Evolutionary conservation across 2,888 invertebrate genomes (phyloP).

Genomic region (Cremastobaeus sp.): DNA sequence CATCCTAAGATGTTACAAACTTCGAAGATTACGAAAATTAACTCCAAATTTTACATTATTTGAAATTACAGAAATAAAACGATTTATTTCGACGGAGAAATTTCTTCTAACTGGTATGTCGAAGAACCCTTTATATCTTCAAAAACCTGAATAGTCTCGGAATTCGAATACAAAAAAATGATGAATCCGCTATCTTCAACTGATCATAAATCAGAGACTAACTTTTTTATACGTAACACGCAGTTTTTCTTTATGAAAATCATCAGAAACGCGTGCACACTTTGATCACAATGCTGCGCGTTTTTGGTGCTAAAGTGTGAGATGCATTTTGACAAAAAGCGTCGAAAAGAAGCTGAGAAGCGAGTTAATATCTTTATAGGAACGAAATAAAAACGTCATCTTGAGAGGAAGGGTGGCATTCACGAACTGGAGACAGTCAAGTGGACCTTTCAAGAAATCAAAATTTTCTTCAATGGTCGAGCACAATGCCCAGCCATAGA

Average conservation of each 20-base stretch:
- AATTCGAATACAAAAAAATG: neutral
- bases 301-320: slow-evolving; percentile 4
- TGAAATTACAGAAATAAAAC: too few relatives aligned
- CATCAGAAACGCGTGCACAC: slow-evolving; percentile 19
- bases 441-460: slow-evolving; percentile 64
- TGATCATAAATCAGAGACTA: slow-evolving; percentile 8
- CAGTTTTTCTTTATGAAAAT: too few relatives aligned
- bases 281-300: slow-evolving; percentile 14
- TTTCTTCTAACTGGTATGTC: too few relatives aligned
- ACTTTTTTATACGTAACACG: slow-evolving; percentile 17
- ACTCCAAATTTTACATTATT: too few relatives aligned
- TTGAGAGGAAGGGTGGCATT: slow-evolving; percentile 62
- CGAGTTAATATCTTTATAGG: slow-evolving; percentile 61
- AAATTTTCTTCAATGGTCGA: slow-evolving; percentile 64
- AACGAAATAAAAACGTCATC: slow-evolving; percentile 59
- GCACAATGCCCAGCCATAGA: slow-evolving; percentile 22
- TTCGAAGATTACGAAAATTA: too few relatives aligned
- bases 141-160: too few relatives aligned
- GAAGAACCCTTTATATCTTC: too few relatives aligned
- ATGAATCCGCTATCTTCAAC: too few relatives aligned
- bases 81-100: too few relatives aligned
- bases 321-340: slow-evolving; percentile 14
- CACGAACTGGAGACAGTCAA: slow-evolving; percentile 66
- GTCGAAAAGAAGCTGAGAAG: slow-evolving; percentile 29
- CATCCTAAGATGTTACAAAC: too few relatives aligned